Conservation (phyloP, 1,140 invertebrate genomes). For the Solenopsis fugax region DNA sequence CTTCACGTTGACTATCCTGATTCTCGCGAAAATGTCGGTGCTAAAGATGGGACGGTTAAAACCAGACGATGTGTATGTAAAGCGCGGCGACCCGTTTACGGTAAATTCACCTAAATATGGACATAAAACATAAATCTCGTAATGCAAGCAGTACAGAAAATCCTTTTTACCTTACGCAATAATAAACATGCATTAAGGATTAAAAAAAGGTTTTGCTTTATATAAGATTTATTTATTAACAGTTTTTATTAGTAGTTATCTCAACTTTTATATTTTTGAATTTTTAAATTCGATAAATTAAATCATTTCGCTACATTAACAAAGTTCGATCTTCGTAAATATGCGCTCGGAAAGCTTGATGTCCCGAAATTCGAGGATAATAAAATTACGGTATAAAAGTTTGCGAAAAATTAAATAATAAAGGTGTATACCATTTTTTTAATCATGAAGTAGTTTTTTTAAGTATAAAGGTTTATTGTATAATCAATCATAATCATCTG, state of each 20-base stretch:
- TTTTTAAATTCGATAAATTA: not conserved
- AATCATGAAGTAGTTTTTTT: too few species aligned
- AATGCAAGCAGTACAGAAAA: not conserved
- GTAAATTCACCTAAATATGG: conserved; percentile 66
- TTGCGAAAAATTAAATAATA: too few species aligned
- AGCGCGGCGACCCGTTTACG: conserved; percentile 76
- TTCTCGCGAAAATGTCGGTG: not conserved
- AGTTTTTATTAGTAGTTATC: not conserved
- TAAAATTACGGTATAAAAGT: too few species aligned
- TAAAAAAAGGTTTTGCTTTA: not conserved
- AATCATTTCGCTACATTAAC: not conserved
- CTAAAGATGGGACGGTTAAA: conserved; percentile 12
- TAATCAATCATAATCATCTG: too few species aligned
- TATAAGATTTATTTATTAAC: not conserved
- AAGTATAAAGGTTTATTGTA: too few species aligned
- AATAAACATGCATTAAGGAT: conserved; percentile 14
- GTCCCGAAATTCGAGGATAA: too few species aligned
- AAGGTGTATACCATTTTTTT: too few species aligned
- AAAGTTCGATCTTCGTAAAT: not conserved
- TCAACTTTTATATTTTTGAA: not conserved
- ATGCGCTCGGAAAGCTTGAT: too few species aligned
- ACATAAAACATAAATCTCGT: conserved; percentile 24
- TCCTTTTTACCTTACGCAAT: conserved; percentile 6
- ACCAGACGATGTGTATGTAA: conserved; percentile 75
- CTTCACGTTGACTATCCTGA: not conserved